phyloP scores from a whole-genome alignment of 2,797 vertebrate genomes.

The Artibeus jamaicensis region DNA sequence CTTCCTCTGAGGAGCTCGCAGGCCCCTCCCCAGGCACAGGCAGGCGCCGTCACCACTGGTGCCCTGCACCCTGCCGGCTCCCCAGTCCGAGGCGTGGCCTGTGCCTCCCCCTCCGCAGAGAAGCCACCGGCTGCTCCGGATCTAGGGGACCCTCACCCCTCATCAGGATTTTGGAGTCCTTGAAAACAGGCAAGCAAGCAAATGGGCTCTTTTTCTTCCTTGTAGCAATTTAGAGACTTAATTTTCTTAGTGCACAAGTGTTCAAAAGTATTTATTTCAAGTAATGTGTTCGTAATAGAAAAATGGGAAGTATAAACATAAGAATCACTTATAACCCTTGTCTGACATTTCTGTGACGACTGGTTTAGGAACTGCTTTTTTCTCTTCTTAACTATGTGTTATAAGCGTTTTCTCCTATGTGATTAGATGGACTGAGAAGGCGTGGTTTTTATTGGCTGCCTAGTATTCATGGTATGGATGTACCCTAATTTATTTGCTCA shows the following conservation, averaged over 20 bases:
- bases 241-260: not conserved
- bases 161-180: not conserved
- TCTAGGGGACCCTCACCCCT: not conserved
- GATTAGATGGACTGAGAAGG: conserved; percentile 22
- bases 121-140: not conserved
- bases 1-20: not conserved
- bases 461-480: conserved; percentile 49
- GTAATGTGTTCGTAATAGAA: not conserved
- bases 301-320: not conserved
- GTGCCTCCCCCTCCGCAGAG: not conserved
- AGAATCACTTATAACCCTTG: not conserved
- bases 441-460: conserved; percentile 37
- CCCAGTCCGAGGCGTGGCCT: not conserved
- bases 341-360: not conserved
- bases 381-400: not conserved
- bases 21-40: no score
- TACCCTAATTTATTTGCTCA: conserved; percentile 67
- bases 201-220: not conserved
- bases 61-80: not conserved
- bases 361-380: not conserved
- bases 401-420: not conserved
- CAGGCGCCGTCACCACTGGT: not conserved
- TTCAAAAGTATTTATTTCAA: not conserved
- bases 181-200: not conserved
- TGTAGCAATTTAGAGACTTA: not conserved